phyloP scores from a whole-genome alignment of 2,113 vertebrate species.

The Plotosus lineatus region DNA sequence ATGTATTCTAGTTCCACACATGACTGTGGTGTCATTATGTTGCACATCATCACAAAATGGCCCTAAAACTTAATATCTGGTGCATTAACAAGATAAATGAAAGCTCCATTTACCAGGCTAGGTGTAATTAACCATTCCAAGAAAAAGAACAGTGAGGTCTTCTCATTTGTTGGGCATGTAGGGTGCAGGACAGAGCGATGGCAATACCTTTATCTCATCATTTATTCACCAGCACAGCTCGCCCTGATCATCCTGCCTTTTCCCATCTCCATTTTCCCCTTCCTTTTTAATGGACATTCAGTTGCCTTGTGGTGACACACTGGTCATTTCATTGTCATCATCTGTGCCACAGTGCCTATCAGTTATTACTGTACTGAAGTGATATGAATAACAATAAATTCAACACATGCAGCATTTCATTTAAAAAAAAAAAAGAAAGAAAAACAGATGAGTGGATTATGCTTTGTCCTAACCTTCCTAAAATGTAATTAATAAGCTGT shows the following conservation, averaged over 20 bases:
- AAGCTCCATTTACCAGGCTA: background rate
- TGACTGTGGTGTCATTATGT: background rate
- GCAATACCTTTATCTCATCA: slow-evolving; percentile 66
- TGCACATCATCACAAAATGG: background rate
- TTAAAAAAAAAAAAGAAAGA: slow-evolving; percentile 47
- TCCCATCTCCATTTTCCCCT: slow-evolving; percentile 70
- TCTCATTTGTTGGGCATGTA: slow-evolving; percentile 5
- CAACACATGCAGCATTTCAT: slow-evolving; percentile 20
- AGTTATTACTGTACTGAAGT: slow-evolving; percentile 22
- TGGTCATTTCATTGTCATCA: slow-evolving; percentile 31
- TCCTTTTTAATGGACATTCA: slow-evolving; percentile 22
- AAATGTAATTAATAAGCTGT: slow-evolving; percentile 9
- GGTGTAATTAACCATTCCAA: slow-evolving; percentile 21
- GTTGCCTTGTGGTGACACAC: slow-evolving; percentile 3
- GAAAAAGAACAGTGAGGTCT: slow-evolving; percentile 2
- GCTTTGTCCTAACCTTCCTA: background rate
- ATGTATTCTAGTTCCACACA: background rate
- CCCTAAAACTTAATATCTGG: background rate
- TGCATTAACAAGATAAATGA: slow-evolving; percentile 37
- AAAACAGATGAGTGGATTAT: background rate
- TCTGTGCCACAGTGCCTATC: background rate
- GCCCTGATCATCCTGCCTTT: slow-evolving; percentile 59
- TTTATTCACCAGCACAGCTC: slow-evolving; percentile 75
- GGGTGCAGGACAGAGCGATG: slow-evolving; percentile 59
- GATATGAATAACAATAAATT: slow-evolving; percentile 51